Base-by-base conservation (phyloP, 2,113 vertebrate genomes). In the Cygnus buccinator region DNA sequence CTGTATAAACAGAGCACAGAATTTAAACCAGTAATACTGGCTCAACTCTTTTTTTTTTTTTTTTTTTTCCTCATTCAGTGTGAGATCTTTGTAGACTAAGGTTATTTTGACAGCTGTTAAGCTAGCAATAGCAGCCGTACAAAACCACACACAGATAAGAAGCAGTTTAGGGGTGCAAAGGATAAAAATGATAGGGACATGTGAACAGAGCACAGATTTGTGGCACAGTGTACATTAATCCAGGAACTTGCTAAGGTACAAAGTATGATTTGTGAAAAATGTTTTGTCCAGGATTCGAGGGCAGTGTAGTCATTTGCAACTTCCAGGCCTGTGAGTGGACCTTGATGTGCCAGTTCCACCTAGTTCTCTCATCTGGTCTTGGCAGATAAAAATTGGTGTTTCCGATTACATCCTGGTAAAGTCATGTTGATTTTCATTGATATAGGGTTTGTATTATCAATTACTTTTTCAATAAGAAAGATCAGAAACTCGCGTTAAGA, bases 131-230 rank as follows among this genome's bases (percentile, higher is more conserved):
- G 29, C 61, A 48, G 35, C 59, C 41, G 25, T 46, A 35, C 29
- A 68, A 48, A 68, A 50, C 48, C 15, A 16, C 33, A 5, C 7
- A 31, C 21, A 29, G 48, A 13, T 13, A 55, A 57, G 57, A 33
- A 16, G 13, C 52, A 58, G 19, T 57, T 29, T 19, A 46, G 33
- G 65, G 77, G n/a, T n/a, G 22, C 10, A 54, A 31, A 78, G 44
- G 39, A 65, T 65, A 6, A 65, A 33, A 1, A 3, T 35, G 29
- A 17, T 0, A 39, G 50, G 8, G 39, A 43, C 6, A 4, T 0
- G 0, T 26, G 54, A 41, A 31, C 4, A 9, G 29, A 48, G 11
- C 41, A 63, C 17, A 37, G 33, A 3, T 16, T 23, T 31, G 14
- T 72, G 33, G 19, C 39, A 61, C 16, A 20, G 43, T 6, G 7